Conservation (phyloP, 2,888 invertebrate genomes). For the Alviniconcha strummeri region DNA sequence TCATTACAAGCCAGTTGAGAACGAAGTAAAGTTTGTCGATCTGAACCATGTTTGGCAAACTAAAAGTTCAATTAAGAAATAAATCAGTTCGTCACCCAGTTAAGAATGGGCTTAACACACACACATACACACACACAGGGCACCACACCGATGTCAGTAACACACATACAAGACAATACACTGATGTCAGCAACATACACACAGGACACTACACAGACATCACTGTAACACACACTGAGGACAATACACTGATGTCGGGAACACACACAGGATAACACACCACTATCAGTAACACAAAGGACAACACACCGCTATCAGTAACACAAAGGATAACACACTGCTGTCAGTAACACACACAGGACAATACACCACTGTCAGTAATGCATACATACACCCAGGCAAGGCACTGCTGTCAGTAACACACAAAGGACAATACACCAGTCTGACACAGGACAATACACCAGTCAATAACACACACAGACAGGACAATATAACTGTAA, state of each 20-base stretch:
- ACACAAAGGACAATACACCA: not conserved
- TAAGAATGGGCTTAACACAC: too few species aligned
- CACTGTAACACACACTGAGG: not conserved
- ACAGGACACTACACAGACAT: not conserved
- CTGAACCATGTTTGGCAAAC: too few species aligned
- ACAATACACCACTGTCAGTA: too few species aligned
- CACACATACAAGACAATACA: not conserved
- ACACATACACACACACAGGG: conserved; percentile 1
- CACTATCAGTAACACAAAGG: too few species aligned
- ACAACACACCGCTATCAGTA: not conserved
- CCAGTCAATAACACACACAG: not conserved
- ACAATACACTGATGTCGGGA: not conserved
- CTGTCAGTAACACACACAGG: not conserved
- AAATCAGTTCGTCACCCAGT: too few species aligned
- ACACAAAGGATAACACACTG: not conserved
- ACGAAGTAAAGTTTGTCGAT: too few species aligned
- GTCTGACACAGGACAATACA: not conserved
- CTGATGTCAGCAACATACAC: not conserved
- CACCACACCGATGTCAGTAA: not conserved
- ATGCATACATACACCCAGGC: not conserved
- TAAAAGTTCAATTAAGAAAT: too few species aligned
- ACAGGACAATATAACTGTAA: not conserved
- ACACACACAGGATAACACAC: not conserved
- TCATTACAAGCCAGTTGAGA: too few species aligned
- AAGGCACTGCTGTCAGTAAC: not conserved